Conservation (phyloP, 1,140 invertebrate genomes). For the Cotesia typhae region DNA sequence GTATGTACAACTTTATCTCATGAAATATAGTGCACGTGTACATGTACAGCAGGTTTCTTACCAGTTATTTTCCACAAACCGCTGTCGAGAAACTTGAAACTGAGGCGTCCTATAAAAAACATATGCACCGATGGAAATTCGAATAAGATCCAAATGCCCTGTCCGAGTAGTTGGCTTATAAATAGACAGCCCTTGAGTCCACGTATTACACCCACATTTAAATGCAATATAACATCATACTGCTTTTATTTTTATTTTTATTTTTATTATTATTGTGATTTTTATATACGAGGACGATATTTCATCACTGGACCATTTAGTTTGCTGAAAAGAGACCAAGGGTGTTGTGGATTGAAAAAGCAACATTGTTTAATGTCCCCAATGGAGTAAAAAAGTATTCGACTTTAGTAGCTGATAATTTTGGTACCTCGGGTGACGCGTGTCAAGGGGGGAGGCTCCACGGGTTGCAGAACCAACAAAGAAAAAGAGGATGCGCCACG, state of each 20-base stretch:
- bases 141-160: not conserved
- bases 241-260: no score
- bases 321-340: slow-evolving; percentile 22
- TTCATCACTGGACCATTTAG: slow-evolving; percentile 39
- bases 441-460: slow-evolving; percentile 28
- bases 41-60: not conserved
- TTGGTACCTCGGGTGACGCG: slow-evolving; percentile 45
- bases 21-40: slow-evolving; percentile 9
- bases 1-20: slow-evolving; percentile 6
- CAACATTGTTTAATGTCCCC: no score
- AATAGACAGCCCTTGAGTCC: slow-evolving; percentile 23
- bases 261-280: no score
- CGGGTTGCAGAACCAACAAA: not conserved
- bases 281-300: slow-evolving; percentile 14
- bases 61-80: no score
- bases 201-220: no score
- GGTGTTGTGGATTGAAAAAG: no score
- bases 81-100: slow-evolving; percentile 8
- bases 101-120: slow-evolving; percentile 13
- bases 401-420: slow-evolving; percentile 52
- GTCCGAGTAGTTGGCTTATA: not conserved
- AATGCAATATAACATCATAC: no score
- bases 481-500: slow-evolving; percentile 43
- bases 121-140: not conserved
- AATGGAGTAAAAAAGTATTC: slow-evolving; percentile 36